These are phyloP conservation scores for Harpegnathos saltator DNA, from an alignment of 1,140 invertebrate species.

Conservation along the genomic window DNA sequence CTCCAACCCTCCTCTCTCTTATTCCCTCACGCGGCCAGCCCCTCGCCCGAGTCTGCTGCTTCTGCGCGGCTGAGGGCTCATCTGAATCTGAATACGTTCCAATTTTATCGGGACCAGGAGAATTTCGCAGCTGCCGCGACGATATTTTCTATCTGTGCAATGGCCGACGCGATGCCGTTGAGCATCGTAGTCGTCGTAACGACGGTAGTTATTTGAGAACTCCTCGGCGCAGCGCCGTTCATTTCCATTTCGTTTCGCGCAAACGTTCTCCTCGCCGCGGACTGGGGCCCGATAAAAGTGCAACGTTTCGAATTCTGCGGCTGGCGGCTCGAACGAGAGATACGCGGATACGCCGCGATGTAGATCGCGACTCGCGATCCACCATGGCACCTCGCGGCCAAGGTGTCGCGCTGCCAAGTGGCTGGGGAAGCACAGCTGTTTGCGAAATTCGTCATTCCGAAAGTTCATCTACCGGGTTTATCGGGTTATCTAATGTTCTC, in stretches of 20 bases:
- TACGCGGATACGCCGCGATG: too few species aligned
- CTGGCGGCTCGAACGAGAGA: too few species aligned
- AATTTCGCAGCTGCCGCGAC: constrained; percentile 43
- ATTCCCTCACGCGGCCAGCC: not conserved
- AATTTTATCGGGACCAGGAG: constrained; percentile 62
- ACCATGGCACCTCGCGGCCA: too few species aligned
- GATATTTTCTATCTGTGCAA: constrained; percentile 27
- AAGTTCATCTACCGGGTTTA: not conserved
- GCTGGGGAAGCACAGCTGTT: too few species aligned
- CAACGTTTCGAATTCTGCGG: not conserved
- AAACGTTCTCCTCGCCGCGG: not conserved
- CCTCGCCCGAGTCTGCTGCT: not conserved
- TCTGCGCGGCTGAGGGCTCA: constrained; percentile 41
- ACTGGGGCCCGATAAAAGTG: not conserved
- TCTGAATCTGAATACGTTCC: constrained; percentile 70
- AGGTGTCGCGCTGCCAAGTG: too few species aligned
- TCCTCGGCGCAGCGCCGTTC: not conserved
- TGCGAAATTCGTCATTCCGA: too few species aligned
- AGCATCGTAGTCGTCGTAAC: not conserved
- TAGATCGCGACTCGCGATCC: too few species aligned
- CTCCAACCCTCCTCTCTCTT: too few species aligned
- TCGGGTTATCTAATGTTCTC: not conserved
- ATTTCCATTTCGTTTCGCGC: constrained; percentile 14
- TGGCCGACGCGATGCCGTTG: not conserved
- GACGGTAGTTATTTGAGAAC: not conserved